Conservation (phyloP, 2,113 vertebrate genomes). For the Phoxinus phoxinus region DNA sequence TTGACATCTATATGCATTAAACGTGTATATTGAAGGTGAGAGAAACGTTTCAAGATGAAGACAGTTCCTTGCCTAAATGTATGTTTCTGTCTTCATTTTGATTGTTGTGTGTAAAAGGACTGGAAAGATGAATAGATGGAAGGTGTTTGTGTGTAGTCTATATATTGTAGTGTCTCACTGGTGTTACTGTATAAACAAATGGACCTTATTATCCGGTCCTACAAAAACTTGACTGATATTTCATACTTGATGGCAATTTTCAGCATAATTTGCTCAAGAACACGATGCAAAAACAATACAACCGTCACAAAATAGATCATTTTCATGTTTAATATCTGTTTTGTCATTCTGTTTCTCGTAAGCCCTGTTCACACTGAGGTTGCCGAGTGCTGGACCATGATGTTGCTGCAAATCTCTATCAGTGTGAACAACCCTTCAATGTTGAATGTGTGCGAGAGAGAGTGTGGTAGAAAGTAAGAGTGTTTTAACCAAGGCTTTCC, state of each 20-base stretch:
- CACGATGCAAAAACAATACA: conserved; percentile 53
- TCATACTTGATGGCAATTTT: conserved; percentile 76
- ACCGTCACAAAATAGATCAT: conserved; percentile 28
- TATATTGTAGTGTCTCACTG: conserved; percentile 72
- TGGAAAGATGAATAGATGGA: conserved; percentile 65
- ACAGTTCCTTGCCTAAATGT: conserved; percentile 70
- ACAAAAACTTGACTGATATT: conserved; percentile 77
- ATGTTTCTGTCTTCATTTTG: conserved; percentile 55
- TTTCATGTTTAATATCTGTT: conserved; percentile 69
- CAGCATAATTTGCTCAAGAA: conserved; percentile 66
- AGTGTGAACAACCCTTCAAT: conserved; percentile 20
- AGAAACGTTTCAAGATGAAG: conserved; percentile 54
- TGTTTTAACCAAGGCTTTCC: conserved; percentile 16
- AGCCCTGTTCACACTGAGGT: background rate
- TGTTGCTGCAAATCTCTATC: conserved; percentile 51
- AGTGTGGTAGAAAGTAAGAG: background rate
- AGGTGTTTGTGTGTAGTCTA: conserved; percentile 70
- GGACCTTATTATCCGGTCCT: conserved; percentile 60
- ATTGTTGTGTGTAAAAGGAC: conserved; percentile 54
- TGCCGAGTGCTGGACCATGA: background rate
- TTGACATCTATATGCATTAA: conserved; percentile 49
- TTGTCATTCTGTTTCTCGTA: conserved; percentile 12
- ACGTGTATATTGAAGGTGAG: conserved; percentile 34
- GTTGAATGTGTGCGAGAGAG: background rate
- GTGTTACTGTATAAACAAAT: conserved; percentile 75